A percentile compares a stretch with the other conserved stretches of the same genome.
These are phyloP conservation scores for Aspidiotus destructor DNA, from an alignment of 2,888 invertebrate genomes.

Conservation along the genomic window DNA sequence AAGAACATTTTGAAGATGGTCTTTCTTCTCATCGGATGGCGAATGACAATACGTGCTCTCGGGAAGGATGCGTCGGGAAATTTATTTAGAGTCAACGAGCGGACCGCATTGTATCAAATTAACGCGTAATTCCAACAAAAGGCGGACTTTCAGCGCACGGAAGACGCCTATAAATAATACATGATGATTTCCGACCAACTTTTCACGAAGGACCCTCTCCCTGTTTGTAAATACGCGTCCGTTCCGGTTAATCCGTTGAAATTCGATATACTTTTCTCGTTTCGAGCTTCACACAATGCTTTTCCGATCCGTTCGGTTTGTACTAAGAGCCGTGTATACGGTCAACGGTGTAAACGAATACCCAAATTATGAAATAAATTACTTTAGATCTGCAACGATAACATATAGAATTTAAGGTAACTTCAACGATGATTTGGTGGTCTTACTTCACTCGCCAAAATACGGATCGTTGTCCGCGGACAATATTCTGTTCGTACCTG, in stretches of 20 bases:
- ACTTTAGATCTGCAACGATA: too few relatives aligned
- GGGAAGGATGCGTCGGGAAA: conserved; percentile 4
- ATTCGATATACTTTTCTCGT: conserved; percentile 13
- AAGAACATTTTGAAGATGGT: too few relatives aligned
- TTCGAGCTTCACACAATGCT: conserved; percentile 1
- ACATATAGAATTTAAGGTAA: too few relatives aligned
- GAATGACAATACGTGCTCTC: neutral
- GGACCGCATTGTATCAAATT: conserved; percentile 27
- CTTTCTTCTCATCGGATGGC: neutral
- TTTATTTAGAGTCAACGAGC: conserved; percentile 2
- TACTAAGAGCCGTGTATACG: too few relatives aligned
- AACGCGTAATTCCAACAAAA: conserved; percentile 26
- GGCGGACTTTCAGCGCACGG: conserved; percentile 17
- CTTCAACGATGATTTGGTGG: too few relatives aligned
- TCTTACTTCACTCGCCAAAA: too few relatives aligned
- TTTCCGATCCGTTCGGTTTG: conserved; percentile 19
- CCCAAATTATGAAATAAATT: too few relatives aligned
- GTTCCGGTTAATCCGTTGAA: conserved; percentile 25
- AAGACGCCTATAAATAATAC: conserved; percentile 32
- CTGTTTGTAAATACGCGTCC: conserved; percentile 13
- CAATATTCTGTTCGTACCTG: too few relatives aligned
- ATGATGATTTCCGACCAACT: conserved; percentile 28
- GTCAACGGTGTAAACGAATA: too few relatives aligned
- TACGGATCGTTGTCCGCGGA: too few relatives aligned
- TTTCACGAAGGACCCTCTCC: conserved; percentile 5